These are phyloP conservation scores for Apteryx mantelli DNA, from an alignment of 2,113 vertebrate genomes.

Conservation along the genomic window DNA sequence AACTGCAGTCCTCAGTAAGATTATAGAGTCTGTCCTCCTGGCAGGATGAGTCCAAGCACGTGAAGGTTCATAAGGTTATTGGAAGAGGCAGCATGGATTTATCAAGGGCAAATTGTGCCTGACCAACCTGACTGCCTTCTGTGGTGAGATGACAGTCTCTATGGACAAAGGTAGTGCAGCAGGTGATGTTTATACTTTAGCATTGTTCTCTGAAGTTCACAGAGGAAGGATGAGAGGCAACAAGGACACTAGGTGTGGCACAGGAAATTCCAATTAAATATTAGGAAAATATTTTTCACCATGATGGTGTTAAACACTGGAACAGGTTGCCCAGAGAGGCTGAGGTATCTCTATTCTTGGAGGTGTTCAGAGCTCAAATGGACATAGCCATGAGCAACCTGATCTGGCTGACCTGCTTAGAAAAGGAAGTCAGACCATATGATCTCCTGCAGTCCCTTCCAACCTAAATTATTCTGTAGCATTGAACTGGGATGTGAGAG, in stretches of 20 bases:
- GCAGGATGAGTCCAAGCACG: not conserved
- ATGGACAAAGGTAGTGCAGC: not conserved
- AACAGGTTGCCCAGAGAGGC: not conserved
- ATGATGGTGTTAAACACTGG: fast-evolving
- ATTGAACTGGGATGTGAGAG: not conserved
- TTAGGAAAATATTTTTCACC: not conserved
- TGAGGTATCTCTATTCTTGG: not conserved
- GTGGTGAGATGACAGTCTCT: too few species aligned
- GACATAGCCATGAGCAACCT: not conserved
- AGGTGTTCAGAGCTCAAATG: not conserved
- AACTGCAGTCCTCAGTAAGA: not conserved
- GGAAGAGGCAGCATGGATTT: not conserved
- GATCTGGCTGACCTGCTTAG: not conserved
- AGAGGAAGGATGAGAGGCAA: not conserved
- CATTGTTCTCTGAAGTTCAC: not conserved
- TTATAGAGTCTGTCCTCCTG: not conserved
- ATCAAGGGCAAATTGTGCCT: not conserved
- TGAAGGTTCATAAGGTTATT: not conserved
- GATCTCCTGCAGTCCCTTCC: not conserved
- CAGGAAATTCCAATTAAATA: not conserved
- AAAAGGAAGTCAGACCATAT: not conserved
- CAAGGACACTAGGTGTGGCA: not conserved
- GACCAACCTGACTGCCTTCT: fast-evolving
- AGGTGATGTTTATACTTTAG: not conserved
- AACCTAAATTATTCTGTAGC: not conserved